Percentiles rank a stretch among this genome's conserved stretches.
phyloP scores from a whole-genome alignment of 1,140 invertebrate genomes.

The Scaptomyza montana region DNA sequence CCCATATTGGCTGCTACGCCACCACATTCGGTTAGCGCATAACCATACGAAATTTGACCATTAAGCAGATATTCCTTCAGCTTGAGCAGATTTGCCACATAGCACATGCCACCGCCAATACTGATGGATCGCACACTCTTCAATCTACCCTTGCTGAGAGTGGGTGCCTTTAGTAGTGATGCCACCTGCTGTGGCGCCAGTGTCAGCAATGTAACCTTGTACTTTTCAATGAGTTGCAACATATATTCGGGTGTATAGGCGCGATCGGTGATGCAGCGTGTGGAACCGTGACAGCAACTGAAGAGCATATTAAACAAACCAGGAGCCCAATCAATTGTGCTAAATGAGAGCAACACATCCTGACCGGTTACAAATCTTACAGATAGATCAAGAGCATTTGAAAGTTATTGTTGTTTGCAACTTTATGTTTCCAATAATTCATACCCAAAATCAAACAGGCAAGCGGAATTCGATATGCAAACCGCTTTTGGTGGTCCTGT shows the following conservation, averaged over 20 bases:
- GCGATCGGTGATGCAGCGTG: slow-evolving; percentile 72
- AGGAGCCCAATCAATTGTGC: slow-evolving; percentile 78
- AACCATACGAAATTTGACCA: slow-evolving; percentile 73
- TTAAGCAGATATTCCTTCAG: slow-evolving; percentile 66
- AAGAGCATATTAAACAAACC: slow-evolving; percentile 77
- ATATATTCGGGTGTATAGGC: slow-evolving; percentile 73
- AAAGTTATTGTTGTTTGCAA: not conserved
- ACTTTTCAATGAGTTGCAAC: slow-evolving; percentile 74
- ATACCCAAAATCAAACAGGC: slow-evolving; percentile 78
- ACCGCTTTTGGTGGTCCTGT: slow-evolving; percentile 92
- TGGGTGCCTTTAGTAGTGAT: slow-evolving; percentile 60
- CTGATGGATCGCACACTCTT: slow-evolving; percentile 67
- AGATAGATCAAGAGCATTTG: not conserved
- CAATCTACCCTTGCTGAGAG: slow-evolving; percentile 63
- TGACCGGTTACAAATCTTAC: slow-evolving; percentile 73
- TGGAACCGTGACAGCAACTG: slow-evolving; percentile 72
- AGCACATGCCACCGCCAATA: slow-evolving; percentile 71
- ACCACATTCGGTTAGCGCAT: slow-evolving; percentile 70
- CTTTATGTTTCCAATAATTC: not conserved
- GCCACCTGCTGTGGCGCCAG: slow-evolving; percentile 71
- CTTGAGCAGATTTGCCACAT: slow-evolving; percentile 71
- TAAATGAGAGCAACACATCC: slow-evolving; percentile 77
- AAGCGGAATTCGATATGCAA: slow-evolving; percentile 87
- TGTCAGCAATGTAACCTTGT: slow-evolving; percentile 71
- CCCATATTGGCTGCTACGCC: slow-evolving; percentile 79